Base-by-base conservation (phyloP, 2,113 vertebrate species). In the Ariopsis seemanni region DNA sequence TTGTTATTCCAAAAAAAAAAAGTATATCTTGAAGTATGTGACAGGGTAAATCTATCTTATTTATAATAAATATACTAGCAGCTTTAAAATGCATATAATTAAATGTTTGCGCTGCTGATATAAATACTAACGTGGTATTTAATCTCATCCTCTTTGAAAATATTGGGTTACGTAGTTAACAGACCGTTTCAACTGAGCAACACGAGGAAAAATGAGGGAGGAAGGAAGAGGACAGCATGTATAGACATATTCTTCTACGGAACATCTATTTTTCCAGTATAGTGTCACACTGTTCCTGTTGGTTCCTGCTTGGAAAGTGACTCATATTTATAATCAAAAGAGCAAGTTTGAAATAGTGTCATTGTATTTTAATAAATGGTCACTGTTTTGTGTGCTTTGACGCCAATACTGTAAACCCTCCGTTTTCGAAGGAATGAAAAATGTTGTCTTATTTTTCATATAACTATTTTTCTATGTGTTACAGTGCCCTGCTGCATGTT, bases 401-500 rank as follows among this genome's bases (percentile, higher is more conserved):
- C 93, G 94, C 94, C 94, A 94, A 95, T 93, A 93, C 89, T 92
- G 93, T 95, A 93, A 93, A 94, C 89, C 90, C 92, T 94, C 92
- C 90, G 89, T 92, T 93, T 84, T 93, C 89, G 92, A 94, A 86
- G 89, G 93, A 91, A 88, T 42, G 42, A 79, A 69, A 92, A 79
- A 92, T 86, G 88, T 79, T 83, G 92, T 94, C 78, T 89, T 89
- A 65, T 88, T 89, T 91, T 92, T 91, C 30, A 57, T 90, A 90
- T 93, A 93, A 92, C 87, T 86, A 82, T 89, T 86, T 89, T 92
- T 93, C 79, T 92, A 90, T 91, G 91, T 93, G 89, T 79, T 93
- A 86, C 92, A 90, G 92, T 93, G 90, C 89, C 92, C 91, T 67
- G 71, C 90, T 95, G 95, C 95, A 95, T 96, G 95, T 93, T 89